phyloP scores from a whole-genome alignment of 2,888 invertebrate species.

The Molorchus minor region DNA sequence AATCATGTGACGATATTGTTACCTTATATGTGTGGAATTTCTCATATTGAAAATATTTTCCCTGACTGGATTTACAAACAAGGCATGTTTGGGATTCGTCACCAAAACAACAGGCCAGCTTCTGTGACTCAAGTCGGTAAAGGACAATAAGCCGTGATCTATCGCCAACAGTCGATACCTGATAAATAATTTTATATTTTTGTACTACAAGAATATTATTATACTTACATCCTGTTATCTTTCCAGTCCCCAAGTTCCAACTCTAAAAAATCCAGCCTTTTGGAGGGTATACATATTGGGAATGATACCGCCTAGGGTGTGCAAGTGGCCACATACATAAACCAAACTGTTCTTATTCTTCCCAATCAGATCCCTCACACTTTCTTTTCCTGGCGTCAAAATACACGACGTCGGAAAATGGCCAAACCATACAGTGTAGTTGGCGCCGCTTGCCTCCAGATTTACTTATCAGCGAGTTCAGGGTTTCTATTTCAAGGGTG shows the following conservation, averaged over 20 bases:
- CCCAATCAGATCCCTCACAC: conserved; percentile 69
- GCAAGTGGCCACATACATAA: conserved; percentile 91
- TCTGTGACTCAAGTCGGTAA: conserved; percentile 78
- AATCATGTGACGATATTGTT: too few species aligned
- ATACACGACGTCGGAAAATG: conserved; percentile 94
- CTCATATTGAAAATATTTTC: conserved; percentile 75
- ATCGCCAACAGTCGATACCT: conserved; percentile 85
- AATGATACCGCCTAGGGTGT: conserved; percentile 81
- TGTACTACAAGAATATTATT: neutral
- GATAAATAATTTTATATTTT: conserved; percentile 35
- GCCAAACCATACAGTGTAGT: conserved; percentile 82
- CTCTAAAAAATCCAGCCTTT: conserved; percentile 82
- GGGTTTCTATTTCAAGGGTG: conserved; percentile 66
- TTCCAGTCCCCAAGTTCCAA: conserved; percentile 94
- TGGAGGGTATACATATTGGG: conserved; percentile 89
- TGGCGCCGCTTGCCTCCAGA: conserved; percentile 65
- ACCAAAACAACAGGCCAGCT: conserved; percentile 85
- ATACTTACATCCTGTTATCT: conserved; percentile 80
- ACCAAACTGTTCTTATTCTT: conserved; percentile 71
- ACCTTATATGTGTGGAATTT: conserved; percentile 82
- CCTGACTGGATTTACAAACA: conserved; percentile 75
- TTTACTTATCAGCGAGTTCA: conserved; percentile 68
- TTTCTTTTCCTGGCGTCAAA: conserved; percentile 67
- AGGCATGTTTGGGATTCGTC: conserved; percentile 90
- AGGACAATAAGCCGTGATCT: conserved; percentile 89